Conservation (phyloP, 2,888 invertebrate species). For the Drosophila heteroneura region DNA sequence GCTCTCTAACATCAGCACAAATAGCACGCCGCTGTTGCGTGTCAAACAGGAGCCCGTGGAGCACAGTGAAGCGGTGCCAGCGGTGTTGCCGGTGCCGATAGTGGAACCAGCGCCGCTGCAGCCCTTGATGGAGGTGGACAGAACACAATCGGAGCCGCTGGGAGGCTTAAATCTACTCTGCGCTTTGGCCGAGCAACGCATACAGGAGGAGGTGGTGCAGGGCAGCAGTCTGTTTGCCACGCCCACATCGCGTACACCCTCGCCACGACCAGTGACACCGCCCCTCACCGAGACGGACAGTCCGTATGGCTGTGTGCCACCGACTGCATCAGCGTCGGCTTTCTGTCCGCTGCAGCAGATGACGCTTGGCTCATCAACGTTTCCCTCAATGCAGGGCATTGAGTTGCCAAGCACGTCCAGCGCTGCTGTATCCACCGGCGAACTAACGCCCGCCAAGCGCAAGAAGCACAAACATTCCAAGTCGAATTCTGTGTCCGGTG, state of each 20-base stretch:
- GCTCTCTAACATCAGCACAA: slow-evolving; percentile 93
- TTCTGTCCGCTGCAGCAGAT: slow-evolving; percentile 40
- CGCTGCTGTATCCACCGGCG: slow-evolving; percentile 16
- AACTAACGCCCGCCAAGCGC: slow-evolving; percentile 76
- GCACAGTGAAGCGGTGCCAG: slow-evolving; percentile 44
- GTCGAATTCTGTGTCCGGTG: slow-evolving; percentile 66
- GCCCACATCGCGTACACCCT: slow-evolving; percentile 65
- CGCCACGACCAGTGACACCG: slow-evolving; percentile 41
- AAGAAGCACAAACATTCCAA: slow-evolving; percentile 86
- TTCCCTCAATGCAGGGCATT: slow-evolving; percentile 82
- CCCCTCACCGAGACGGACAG: slow-evolving; percentile 16
- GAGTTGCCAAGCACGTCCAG: slow-evolving; percentile 75
- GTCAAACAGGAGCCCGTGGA: slow-evolving; percentile 84
- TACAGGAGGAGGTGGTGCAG: slow-evolving; percentile 88
- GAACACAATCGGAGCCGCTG: slow-evolving; percentile 82
- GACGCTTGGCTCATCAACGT: slow-evolving; percentile 53
- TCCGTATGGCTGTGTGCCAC: slow-evolving; percentile 10
- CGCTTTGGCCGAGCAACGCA: slow-evolving; percentile 93
- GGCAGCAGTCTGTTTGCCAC: slow-evolving; percentile 72
- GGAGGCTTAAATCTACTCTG: slow-evolving; percentile 92
- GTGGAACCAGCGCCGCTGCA: slow-evolving; percentile 23
- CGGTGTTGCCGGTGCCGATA: slow-evolving; percentile 7
- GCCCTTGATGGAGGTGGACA: slow-evolving; percentile 40
- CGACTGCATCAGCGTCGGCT: slow-evolving; percentile 2
- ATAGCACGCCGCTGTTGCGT: slow-evolving; percentile 87